Percentiles rank a stretch among this genome's conserved stretches.
phyloP scores from a whole-genome alignment of 2,888 invertebrate species.

The Apodemia zela region DNA sequence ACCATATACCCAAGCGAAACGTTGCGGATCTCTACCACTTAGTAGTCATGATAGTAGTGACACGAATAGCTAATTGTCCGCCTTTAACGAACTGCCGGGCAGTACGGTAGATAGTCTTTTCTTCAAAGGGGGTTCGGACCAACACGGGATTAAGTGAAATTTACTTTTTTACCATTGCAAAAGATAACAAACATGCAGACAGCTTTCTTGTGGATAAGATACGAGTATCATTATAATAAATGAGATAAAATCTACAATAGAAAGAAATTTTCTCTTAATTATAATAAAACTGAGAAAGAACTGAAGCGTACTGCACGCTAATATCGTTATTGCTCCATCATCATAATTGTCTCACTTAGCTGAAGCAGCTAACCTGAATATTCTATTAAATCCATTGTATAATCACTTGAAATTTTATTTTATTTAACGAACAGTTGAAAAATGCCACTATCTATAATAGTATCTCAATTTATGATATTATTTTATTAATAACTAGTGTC shows the following conservation, averaged over 20 bases:
- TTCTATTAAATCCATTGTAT: background rate
- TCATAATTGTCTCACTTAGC: background rate
- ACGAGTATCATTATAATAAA: background rate
- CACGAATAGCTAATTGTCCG: too few species aligned
- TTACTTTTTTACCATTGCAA: background rate
- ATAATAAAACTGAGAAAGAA: background rate
- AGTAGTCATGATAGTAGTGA: too few species aligned
- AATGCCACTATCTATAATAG: too few species aligned
- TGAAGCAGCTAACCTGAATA: slow-evolving; percentile 2
- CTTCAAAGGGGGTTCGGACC: too few species aligned
- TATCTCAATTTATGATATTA: too few species aligned
- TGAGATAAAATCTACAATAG: background rate
- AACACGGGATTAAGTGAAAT: too few species aligned
- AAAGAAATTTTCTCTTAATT: background rate
- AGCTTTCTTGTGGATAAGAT: background rate
- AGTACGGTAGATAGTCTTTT: too few species aligned
- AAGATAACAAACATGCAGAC: background rate
- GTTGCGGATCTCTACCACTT: too few species aligned
- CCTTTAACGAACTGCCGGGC: too few species aligned
- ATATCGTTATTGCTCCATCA: slow-evolving; percentile 4
- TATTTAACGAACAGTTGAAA: too few species aligned
- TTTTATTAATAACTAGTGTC: too few species aligned
- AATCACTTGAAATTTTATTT: background rate
- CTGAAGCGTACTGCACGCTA: background rate
- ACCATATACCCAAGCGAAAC: too few species aligned